These are phyloP conservation scores for Eueides isabella DNA, from an alignment of 1,140 invertebrate species.

Conservation along the genomic window DNA sequence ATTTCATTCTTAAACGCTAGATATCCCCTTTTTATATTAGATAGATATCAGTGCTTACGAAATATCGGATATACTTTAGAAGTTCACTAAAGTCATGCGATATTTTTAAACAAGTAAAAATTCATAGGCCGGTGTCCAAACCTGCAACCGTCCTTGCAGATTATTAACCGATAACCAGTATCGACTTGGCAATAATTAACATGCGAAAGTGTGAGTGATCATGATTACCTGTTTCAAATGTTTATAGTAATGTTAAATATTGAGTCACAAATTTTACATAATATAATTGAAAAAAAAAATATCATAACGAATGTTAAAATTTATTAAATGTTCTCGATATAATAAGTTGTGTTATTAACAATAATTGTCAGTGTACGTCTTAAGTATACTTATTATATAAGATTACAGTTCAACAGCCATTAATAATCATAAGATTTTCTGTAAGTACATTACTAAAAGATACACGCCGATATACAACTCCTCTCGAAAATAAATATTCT, in stretches of 20 bases:
- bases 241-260: slow-evolving; percentile 48
- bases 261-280: slow-evolving; percentile 41
- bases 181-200: slow-evolving; percentile 41
- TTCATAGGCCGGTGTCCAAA: slow-evolving; percentile 21
- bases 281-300: slow-evolving; percentile 29
- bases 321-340: slow-evolving; percentile 39
- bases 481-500: slow-evolving; percentile 76
- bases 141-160: slow-evolving; percentile 53
- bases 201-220: slow-evolving; percentile 40
- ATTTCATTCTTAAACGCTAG: slow-evolving; percentile 67
- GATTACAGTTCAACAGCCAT: slow-evolving; percentile 40
- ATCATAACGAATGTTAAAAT: slow-evolving; percentile 44
- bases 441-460: slow-evolving; percentile 43
- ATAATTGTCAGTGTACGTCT: slow-evolving; percentile 33
- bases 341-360: slow-evolving; percentile 41
- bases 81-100: slow-evolving; percentile 7
- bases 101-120: slow-evolving; percentile 23
- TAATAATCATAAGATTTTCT: slow-evolving; percentile 45
- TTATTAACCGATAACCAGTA: slow-evolving; percentile 27
- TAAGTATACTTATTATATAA: slow-evolving; percentile 41
- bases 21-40: slow-evolving; percentile 43
- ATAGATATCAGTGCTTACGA: not conserved
- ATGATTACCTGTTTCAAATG: slow-evolving; percentile 46
- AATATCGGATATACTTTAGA: slow-evolving; percentile 12
- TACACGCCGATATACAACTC: slow-evolving; percentile 22